Evolutionary conservation across 2,888 invertebrate genomes (phyloP).

Genomic region (Spisula solida): DNA sequence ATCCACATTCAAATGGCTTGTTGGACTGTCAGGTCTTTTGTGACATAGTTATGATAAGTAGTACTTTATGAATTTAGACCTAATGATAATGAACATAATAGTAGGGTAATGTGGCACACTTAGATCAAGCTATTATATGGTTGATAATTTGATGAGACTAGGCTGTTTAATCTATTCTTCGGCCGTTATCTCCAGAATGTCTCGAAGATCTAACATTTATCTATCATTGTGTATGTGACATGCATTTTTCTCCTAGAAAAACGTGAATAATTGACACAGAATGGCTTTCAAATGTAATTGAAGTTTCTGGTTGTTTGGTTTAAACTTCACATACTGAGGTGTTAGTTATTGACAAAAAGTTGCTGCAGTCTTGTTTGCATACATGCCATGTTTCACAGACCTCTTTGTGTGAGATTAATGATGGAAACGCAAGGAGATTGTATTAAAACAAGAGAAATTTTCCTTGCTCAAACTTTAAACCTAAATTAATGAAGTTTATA

Average conservation of each 20-base stretch:
- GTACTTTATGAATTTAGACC: no score
- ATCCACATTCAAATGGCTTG: no score
- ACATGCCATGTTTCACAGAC: neutral
- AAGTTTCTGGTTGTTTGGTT: neutral
- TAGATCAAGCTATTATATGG: neutral
- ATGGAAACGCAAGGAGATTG: no score
- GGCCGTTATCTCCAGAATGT: neutral
- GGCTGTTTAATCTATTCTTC: neutral
- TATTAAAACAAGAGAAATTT: no score
- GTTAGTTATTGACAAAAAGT: neutral
- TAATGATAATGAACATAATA: no score
- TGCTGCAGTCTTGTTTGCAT: neutral
- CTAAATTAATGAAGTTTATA: no score
- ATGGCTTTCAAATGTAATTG: neutral
- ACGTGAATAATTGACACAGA: neutral
- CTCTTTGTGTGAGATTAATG: no score
- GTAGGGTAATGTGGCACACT: neutral
- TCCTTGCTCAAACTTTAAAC: no score
- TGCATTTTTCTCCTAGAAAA: neutral
- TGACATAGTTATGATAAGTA: no score
- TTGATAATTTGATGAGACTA: neutral
- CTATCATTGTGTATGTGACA: neutral
- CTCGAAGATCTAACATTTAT: neutral
- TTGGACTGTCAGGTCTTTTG: no score
- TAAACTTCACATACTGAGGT: neutral